Base-by-base conservation (phyloP, 2,113 vertebrate species). In the Cryptomyrus ogoouensis region DNA sequence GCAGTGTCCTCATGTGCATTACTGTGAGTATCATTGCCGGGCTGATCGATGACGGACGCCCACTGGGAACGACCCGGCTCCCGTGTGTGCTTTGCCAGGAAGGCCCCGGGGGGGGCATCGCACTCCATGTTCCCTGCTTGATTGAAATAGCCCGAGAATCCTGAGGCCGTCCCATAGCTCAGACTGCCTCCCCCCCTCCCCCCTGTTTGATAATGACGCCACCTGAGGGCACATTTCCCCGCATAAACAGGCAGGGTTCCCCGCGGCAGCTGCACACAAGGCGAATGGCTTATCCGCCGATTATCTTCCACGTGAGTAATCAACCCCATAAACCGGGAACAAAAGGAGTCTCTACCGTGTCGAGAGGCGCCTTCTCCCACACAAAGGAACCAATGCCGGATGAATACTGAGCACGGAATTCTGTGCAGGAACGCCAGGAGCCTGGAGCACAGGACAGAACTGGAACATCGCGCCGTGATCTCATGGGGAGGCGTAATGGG, bases 261-360 rank as follows among this genome's bases (percentile, higher is more conserved):
- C 31, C 21, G 10, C 50, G 74, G 87, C 89, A 91, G 88, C 83
- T 90, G 90, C 50, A 56, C 88, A 62, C 70, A 47, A 46, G 80
- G 42, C 89, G 49, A 91, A 47, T 88, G 27, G 88, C 92, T 92
- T 89, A 89, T 77, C 89, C 91, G 50, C 83, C 66, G 62, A 91
- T 89, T 91, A 85, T 90, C 86, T 80, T 90, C 88, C 44, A 90
- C 70, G 88, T 84, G 66, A 92, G 88, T 88, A 92, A 91, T 91
- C 89, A 92, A 49, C 87, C 89, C 49, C 53, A 90, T 90, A 91
- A 89, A 91, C 47, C 24, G 39, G 70, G 12, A 70, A 31, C 42
- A 89, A 77, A 89, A 24, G 66, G 6, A 89, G 7, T 21, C 3
- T 44, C 15, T 66, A 27, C 21, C 12, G 58, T 52, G 42, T 86